A percentile compares a stretch with the other conserved stretches of the same genome.
Conservation (phyloP, 2,888 invertebrate species). For the Nipponacmea schrenckii region DNA sequence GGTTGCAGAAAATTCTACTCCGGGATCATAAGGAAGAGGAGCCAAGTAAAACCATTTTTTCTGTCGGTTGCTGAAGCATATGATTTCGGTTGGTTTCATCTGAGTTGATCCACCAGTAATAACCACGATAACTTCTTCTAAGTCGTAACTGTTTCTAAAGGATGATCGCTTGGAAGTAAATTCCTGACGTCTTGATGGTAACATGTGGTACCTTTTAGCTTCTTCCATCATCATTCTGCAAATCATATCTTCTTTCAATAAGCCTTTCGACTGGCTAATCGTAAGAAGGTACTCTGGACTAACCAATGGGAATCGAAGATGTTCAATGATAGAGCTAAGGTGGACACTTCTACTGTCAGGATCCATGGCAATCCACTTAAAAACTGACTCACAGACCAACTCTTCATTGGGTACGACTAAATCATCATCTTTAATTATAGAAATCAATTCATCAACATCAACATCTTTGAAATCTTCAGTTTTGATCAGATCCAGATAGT, state of each 20-base stretch:
- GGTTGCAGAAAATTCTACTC: constrained; percentile 53
- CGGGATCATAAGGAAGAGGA: constrained; percentile 52
- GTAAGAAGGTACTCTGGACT: constrained; percentile 51
- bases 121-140: constrained; percentile 48
- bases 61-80: constrained; percentile 51
- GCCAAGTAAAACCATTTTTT: constrained; percentile 53
- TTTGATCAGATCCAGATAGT: constrained; percentile 40
- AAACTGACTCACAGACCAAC: constrained; percentile 79
- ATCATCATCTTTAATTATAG: constrained; percentile 82
- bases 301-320: constrained; percentile 50
- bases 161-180: constrained; percentile 40
- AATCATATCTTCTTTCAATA: constrained; percentile 35
- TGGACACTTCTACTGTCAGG: constrained; percentile 71
- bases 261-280: constrained; percentile 24
- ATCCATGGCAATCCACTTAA: constrained; percentile 76
- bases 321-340: constrained; percentile 65
- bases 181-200: constrained; percentile 41
- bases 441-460: constrained; percentile 79
- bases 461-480: constrained; percentile 68
- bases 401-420: constrained; percentile 89
- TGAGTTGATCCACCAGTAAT: constrained; percentile 47
- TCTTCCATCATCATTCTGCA: constrained; percentile 42
- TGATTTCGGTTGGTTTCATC: constrained; percentile 52
- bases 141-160: constrained; percentile 41
- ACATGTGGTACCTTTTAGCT: constrained; percentile 49